Evolutionary conservation across 2,797 vertebrate genomes (phyloP).

Genomic region (Heteromormyrus szaboi): DNA sequence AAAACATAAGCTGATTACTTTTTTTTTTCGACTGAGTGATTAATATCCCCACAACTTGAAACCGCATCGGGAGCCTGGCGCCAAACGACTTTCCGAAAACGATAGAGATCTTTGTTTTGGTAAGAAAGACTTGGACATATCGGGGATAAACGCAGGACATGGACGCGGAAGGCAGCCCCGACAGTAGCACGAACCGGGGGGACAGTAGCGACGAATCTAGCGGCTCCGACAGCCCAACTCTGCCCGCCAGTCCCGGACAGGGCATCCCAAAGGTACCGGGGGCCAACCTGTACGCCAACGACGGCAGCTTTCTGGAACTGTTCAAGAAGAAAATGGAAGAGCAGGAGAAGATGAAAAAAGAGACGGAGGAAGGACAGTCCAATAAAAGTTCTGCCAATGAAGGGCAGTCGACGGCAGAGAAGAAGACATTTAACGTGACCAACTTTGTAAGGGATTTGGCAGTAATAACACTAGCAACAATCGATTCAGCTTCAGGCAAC

Average conservation of each 20-base stretch:
- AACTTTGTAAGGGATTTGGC: constrained; percentile 75
- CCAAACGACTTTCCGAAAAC: not conserved
- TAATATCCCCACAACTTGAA: not conserved
- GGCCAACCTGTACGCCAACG: constrained; percentile 85
- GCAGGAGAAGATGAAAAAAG: constrained; percentile 65
- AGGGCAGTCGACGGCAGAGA: constrained; percentile 56
- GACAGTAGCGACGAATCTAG: not conserved
- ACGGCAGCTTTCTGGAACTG: constrained; percentile 92
- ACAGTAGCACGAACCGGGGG: not conserved
- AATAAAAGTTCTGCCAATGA: constrained; percentile 47
- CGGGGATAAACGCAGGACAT: not conserved
- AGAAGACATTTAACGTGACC: constrained; percentile 62
- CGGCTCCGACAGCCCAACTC: constrained; percentile 17
- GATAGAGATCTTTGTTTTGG: not conserved
- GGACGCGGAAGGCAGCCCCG: not conserved
- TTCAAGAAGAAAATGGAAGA: constrained; percentile 95
- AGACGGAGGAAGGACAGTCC: constrained; percentile 55
- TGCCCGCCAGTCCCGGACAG: constrained; percentile 43
- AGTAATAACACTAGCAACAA: constrained; percentile 34
- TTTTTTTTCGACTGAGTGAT: not conserved
- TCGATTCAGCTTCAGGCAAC: not conserved
- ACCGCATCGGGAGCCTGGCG: not conserved
- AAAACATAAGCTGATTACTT: not conserved
- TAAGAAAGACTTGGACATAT: not conserved
- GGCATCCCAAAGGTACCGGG: constrained; percentile 29